Evolutionary conservation across 2,113 vertebrate species (phyloP), one percentile per base, ranked within the genome.

Genomic region (Erpornis zantholeuca): DNA sequence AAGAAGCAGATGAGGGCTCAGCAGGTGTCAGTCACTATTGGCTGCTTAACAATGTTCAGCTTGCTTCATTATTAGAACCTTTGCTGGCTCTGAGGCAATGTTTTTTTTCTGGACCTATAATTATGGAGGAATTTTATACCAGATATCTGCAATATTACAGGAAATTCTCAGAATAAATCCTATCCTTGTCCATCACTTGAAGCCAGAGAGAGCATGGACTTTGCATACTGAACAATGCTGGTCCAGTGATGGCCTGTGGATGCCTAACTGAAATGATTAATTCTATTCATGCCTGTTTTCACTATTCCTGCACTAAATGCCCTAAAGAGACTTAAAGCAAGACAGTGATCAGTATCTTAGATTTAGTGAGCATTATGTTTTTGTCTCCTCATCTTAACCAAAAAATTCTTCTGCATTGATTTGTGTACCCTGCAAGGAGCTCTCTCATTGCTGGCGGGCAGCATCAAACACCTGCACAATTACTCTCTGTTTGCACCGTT

Each of bases 201-300:
- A 83, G 38, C 20, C 33, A 45, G 15, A 56, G 50, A 20, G 27
- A 65, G 28, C 5, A 29, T 2, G 15, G 35, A 24, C 28, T 42
- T 12, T 86, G 54, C 40, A 23, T 12, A 22, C 0, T 0, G 1
- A 93, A 44, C 0, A 0, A 24, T 19, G 31, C 11, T 1, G 4
- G 22, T 60, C 36, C 45, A 44, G 21, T 22, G 36, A 59, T 12
- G 27, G 35, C 16, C 5, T 80, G 65, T 1, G 4, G 78, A 69
- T 12, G n/a, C n/a, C 36, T 60, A 40, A 76, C 17, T 80, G 73
- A 69, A 71, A 50, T 11, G 2, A 49, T 44, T 54, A 49, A 73
- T 79, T 7, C 22, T 13, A 20, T 65, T 65, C 1, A 6, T 7
- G n/a, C 42, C 23, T 54, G 7, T 57, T 56, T 52, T 11, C 45